Percentiles rank a stretch among this genome's conserved stretches.
Evolutionary conservation across 2,797 vertebrate genomes (phyloP).

Genomic region (Emys orbicularis): DNA sequence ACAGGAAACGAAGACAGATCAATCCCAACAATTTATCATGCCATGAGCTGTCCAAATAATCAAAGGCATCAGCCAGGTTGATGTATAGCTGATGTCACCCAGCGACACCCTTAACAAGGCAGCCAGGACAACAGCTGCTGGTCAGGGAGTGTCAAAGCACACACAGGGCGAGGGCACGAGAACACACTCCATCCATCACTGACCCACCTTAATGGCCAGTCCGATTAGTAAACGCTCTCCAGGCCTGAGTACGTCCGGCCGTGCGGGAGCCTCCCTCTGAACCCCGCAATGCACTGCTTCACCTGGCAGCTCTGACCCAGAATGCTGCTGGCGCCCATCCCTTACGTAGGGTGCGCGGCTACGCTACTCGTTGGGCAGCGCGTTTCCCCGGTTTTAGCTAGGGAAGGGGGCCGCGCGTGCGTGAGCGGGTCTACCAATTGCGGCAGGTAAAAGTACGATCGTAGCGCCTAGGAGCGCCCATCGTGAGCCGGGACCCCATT

Average conservation of each 20-base stretch:
- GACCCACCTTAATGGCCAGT: constrained; percentile 77
- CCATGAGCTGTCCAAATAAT: constrained; percentile 82
- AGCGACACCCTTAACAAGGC: constrained; percentile 83
- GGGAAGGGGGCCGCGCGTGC: neutral
- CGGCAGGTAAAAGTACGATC: neutral
- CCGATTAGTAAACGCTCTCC: constrained; percentile 79
- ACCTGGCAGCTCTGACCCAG: neutral
- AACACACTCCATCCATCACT: constrained; percentile 80
- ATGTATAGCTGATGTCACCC: constrained; percentile 84
- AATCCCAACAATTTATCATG: constrained; percentile 81
- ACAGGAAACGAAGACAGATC: constrained; percentile 76
- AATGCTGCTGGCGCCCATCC: neutral
- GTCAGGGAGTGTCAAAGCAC: constrained; percentile 77
- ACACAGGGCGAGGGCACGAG: constrained; percentile 70
- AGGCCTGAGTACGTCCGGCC: constrained; percentile 66
- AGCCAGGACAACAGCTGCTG: constrained; percentile 79
- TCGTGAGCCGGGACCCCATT: neutral
- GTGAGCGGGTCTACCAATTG: neutral
- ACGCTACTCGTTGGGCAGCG: neutral
- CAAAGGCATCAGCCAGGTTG: constrained; percentile 82
- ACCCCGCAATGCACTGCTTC: constrained; percentile 39
- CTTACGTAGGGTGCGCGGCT: neutral
- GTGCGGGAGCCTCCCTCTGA: constrained; percentile 36
- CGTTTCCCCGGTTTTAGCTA: neutral
- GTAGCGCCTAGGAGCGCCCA: neutral